Percentiles rank a stretch among this genome's conserved stretches.
These are phyloP conservation scores for Anagrus nilaparvatae DNA, from an alignment of 1,140 invertebrate species.

Conservation along the genomic window DNA sequence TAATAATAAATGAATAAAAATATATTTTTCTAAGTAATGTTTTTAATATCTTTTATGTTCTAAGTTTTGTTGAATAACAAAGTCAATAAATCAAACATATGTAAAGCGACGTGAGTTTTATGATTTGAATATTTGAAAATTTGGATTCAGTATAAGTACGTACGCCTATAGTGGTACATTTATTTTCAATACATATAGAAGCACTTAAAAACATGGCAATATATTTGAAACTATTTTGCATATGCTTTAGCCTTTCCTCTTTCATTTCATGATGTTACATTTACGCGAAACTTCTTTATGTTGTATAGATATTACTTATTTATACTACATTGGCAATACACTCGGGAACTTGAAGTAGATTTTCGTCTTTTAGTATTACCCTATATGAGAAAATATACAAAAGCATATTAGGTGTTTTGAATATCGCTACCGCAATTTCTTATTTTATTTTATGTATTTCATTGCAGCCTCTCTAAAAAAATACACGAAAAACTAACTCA, in stretches of 20 bases:
- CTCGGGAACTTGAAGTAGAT: constrained; percentile 15
- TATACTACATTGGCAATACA: constrained; percentile 21
- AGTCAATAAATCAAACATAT: constrained; percentile 13
- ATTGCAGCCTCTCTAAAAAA: no score
- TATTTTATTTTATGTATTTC: constrained; percentile 4
- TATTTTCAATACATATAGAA: no score
- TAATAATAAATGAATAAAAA: no score
- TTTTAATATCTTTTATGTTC: no score
- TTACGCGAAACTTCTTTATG: not conserved
- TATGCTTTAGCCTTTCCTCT: not conserved
- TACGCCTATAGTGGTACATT: no score
- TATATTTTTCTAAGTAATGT: no score
- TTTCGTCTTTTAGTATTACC: constrained; percentile 8
- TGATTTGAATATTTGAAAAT: constrained; percentile 12
- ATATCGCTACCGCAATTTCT: constrained; percentile 25
- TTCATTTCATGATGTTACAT: no score
- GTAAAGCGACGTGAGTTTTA: not conserved
- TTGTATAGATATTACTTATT: constrained; percentile 13
- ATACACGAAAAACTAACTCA: no score
- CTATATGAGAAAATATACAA: constrained; percentile 15
- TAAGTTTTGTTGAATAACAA: no score
- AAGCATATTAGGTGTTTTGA: constrained; percentile 33
- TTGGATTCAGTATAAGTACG: no score
- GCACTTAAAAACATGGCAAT: no score
- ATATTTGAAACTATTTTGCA: constrained; percentile 11